Conservation (phyloP, 2,888 invertebrate genomes). For the Euclidia mi region DNA sequence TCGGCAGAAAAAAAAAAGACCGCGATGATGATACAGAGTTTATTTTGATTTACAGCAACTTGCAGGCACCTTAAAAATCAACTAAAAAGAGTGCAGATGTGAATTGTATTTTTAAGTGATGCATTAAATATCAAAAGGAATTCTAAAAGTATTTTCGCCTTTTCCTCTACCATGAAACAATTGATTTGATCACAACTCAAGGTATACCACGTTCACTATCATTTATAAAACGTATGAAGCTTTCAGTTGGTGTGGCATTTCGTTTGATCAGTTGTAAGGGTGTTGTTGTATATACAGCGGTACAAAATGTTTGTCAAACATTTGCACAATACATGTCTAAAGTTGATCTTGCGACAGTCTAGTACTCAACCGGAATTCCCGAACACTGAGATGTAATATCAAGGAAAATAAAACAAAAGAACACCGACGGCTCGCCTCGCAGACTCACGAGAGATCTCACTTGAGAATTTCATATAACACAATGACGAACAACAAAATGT, state of each 20-base stretch:
- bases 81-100: no score
- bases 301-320: constrained; percentile 10
- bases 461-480: constrained; percentile 8
- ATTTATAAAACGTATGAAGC: not conserved
- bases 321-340: constrained; percentile 3
- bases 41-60: no score
- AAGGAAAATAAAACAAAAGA: constrained; percentile 18
- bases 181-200: no score
- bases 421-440: constrained; percentile 1
- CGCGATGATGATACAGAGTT: no score
- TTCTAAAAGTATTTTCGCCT: no score
- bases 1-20: no score
- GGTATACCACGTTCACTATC: no score
- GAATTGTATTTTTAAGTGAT: no score
- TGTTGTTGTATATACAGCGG: not conserved
- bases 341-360: constrained; percentile 4
- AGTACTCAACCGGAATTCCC: constrained; percentile 1
- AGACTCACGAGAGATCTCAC: constrained; percentile 1
- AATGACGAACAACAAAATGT: constrained; percentile 8
- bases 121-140: no score
- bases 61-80: no score
- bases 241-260: not conserved
- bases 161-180: no score
- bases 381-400: constrained; percentile 2
- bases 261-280: not conserved